phyloP scores from a whole-genome alignment of 2,113 vertebrate genomes.

The Oncorhynchus mykiss region DNA sequence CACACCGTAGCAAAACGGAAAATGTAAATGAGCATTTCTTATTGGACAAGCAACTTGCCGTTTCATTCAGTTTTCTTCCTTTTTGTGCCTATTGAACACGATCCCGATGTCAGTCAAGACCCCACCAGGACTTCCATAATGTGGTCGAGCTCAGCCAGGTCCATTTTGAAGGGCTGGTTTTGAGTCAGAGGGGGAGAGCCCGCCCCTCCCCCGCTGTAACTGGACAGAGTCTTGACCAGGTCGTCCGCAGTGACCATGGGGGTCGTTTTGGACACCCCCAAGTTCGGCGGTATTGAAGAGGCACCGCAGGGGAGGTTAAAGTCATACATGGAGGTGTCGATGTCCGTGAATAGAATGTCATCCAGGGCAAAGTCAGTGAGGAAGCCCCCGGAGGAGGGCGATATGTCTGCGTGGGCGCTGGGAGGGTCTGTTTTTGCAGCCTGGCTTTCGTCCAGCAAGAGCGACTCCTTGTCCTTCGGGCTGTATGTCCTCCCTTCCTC shows the following conservation, averaged over 20 bases:
- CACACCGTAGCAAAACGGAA: background rate
- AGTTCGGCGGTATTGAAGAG: conserved; percentile 45
- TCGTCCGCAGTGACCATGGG: conserved; percentile 83
- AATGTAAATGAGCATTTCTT: too few species aligned
- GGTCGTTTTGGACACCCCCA: conserved; percentile 77
- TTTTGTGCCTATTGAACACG: too few species aligned
- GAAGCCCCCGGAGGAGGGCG: conserved; percentile 74
- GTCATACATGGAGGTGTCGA: conserved; percentile 92
- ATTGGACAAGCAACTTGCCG: too few species aligned
- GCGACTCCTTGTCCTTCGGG: conserved; percentile 49
- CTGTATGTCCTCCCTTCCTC: conserved; percentile 48
- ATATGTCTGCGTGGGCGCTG: conserved; percentile 64
- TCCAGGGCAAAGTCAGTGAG: conserved; percentile 90
- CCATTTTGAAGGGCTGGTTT: conserved; percentile 89
- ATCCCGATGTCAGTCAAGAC: conserved; percentile 69
- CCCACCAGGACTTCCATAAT: conserved; percentile 94
- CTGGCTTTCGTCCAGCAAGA: conserved; percentile 58
- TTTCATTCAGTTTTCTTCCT: too few species aligned
- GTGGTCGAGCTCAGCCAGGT: conserved; percentile 90
- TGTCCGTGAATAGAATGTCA: conserved; percentile 88
- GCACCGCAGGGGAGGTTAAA: conserved; percentile 82
- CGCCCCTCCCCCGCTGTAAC: conserved; percentile 65
- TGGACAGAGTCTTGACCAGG: conserved; percentile 83
- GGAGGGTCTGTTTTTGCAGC: conserved; percentile 69
- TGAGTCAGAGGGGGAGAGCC: conserved; percentile 59